These are phyloP conservation scores for Drosophila setifemur DNA, from an alignment of 1,140 invertebrate species.

Conservation along the genomic window DNA sequence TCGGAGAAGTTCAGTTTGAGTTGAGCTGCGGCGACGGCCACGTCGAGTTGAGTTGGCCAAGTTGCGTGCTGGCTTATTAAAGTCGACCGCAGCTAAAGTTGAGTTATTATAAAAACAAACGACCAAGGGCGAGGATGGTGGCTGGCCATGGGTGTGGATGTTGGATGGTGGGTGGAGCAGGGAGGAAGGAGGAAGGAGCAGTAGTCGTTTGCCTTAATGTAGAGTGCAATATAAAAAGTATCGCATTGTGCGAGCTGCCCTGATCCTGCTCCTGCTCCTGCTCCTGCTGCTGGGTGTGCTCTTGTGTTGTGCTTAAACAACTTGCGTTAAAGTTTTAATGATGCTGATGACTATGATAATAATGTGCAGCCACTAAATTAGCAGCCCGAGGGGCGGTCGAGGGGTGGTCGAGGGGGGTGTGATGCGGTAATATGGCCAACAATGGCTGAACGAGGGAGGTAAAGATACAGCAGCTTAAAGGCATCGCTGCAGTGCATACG, in stretches of 20 bases:
- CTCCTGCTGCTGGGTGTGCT: slow-evolving; percentile 13
- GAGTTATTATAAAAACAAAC: slow-evolving; percentile 72
- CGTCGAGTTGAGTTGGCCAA: slow-evolving; percentile 65
- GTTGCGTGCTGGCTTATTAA: slow-evolving; percentile 78
- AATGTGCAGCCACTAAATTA: slow-evolving; percentile 79
- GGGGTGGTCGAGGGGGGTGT: slow-evolving; percentile 3
- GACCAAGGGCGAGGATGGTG: slow-evolving; percentile 19
- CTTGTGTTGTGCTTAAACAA: slow-evolving; percentile 62
- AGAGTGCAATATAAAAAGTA: slow-evolving; percentile 78
- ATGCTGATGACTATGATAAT: slow-evolving; percentile 79
- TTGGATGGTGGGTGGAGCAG: not conserved
- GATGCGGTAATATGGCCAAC: slow-evolving; percentile 30
- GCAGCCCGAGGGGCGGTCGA: slow-evolving; percentile 30
- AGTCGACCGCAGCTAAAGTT: slow-evolving; percentile 76
- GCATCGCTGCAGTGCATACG: slow-evolving; percentile 10
- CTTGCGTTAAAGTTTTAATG: slow-evolving; percentile 76
- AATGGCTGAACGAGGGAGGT: not conserved
- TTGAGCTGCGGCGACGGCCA: slow-evolving; percentile 31
- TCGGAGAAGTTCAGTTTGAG: slow-evolving; percentile 1
- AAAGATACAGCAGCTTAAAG: slow-evolving; percentile 7
- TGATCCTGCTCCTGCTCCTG: slow-evolving; percentile 7
- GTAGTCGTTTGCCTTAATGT: slow-evolving; percentile 68
- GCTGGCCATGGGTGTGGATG: not conserved
- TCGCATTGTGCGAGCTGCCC: slow-evolving; percentile 50
- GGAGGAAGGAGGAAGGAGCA: not conserved